Base-by-base conservation (phyloP, 2,113 vertebrate genomes). In the Psettodes erumei region DNA sequence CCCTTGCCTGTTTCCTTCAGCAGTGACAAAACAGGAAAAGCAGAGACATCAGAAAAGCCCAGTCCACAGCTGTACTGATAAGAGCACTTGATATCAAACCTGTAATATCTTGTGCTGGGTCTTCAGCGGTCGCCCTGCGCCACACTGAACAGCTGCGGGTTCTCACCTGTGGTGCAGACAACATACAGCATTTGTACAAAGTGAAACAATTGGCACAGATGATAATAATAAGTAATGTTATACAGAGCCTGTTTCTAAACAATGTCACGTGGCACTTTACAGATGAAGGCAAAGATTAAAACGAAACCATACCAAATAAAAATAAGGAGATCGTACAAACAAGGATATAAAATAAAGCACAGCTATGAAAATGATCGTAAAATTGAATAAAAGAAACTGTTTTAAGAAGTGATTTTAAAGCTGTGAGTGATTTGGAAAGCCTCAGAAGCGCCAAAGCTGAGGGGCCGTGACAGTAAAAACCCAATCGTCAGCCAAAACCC, bases 181-280 rank as follows among this genome's bases (percentile, higher is more conserved):
- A 38, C 28, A 71, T 9, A 61, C 6, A 45, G 7, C 15, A 25
- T 60, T 70, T 69, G 16, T 23, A 74, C 5, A 27, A 58, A 30
- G 9, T 28, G 35, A 78, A 71, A 86, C n/a, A 12, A 23, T n/a
- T n/a, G 25, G 40, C 66, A 85, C 37, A 47, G 55, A 48, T 71
- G 18, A 54, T 30, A 1, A 54, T 32, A 3, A 55, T 32, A 30
- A 55, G 32, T 19, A 45, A n/a, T 45, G 4, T 45, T 45, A 45
- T 8, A n/a, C 9, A n/a, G 19, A 18, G n/a, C 18, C 8, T 1
- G n/a, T n/a, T 9, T 45, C 43, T 45, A n/a, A n/a, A 45, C 18
- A 19, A n/a, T 45, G 19, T n/a, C n/a, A 45, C 8, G 4, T n/a
- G 19, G 19, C n/a, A 8, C 18, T 45, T 45, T 45, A 45, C 43